Conservation (phyloP, 2,888 invertebrate species). For the Drosophila eohydei region DNA sequence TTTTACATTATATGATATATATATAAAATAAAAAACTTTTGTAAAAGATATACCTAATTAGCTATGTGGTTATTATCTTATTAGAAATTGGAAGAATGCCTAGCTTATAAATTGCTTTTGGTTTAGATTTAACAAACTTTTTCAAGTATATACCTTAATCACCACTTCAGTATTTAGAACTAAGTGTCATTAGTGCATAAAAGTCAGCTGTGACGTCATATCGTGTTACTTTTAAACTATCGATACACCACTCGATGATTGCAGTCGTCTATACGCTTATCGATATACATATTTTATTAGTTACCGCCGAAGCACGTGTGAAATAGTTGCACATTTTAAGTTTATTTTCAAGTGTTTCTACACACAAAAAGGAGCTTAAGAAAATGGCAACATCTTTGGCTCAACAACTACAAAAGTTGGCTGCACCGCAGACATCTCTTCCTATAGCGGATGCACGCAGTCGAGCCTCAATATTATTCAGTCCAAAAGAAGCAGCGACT, state of each 20-base stretch:
- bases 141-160: too few species aligned
- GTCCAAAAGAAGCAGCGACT: conserved; percentile 94
- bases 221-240: neutral
- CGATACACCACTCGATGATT: conserved; percentile 3
- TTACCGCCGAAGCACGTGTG: conserved; percentile 59
- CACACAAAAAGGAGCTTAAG: conserved; percentile 19
- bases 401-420: conserved; percentile 91
- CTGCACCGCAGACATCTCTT: conserved; percentile 91
- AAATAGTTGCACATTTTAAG: conserved; percentile 22
- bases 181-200: conserved; percentile 13
- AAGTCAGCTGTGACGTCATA: conserved; percentile 13
- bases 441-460: conserved; percentile 89
- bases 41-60: neutral
- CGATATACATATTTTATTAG: conserved; percentile 17
- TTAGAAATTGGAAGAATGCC: neutral
- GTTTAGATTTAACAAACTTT: neutral
- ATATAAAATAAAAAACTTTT: conserved; percentile 28
- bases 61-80: neutral
- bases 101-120: neutral
- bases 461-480: conserved; percentile 94
- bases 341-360: conserved; percentile 13
- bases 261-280: conserved; percentile 22
- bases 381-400: conserved; percentile 90
- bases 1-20: conserved; percentile 50
- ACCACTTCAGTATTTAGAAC: too few species aligned